These are phyloP conservation scores for Yponomeuta plumbellus DNA, from an alignment of 2,888 invertebrate genomes.

Conservation along the genomic window DNA sequence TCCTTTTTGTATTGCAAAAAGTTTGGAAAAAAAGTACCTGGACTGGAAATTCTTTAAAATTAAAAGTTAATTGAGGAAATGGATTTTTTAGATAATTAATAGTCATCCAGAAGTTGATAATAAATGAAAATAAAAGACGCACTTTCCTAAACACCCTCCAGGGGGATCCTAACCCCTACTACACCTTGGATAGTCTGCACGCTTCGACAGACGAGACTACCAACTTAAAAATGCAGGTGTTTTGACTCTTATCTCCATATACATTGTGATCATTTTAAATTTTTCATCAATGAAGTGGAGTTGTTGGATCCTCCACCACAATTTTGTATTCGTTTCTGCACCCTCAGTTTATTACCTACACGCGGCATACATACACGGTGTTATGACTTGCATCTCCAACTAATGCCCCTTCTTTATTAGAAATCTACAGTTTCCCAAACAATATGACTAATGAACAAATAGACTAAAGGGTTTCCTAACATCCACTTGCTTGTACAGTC, in stretches of 20 bases:
- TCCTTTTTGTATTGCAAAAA: too few relatives aligned
- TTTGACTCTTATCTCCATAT: constrained; percentile 32
- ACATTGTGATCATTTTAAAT: constrained; percentile 40
- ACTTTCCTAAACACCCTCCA: constrained; percentile 1
- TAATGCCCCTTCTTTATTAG: constrained; percentile 62
- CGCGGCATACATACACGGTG: constrained; percentile 57
- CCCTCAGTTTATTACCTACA: constrained; percentile 67
- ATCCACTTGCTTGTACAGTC: too few relatives aligned
- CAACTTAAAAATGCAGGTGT: constrained; percentile 32
- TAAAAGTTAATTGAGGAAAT: too few relatives aligned
- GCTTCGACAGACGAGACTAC: constrained; percentile 54
- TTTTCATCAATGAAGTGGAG: not conserved
- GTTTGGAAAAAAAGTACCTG: too few relatives aligned
- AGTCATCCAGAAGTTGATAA: constrained; percentile 14
- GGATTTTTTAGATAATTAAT: too few relatives aligned
- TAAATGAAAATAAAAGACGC: not conserved
- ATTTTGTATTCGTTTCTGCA: constrained; percentile 58
- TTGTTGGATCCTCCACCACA: not conserved
- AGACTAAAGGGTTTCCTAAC: too few relatives aligned
- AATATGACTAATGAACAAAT: constrained; percentile 2
- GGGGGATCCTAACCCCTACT: constrained; percentile 42
- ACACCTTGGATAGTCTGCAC: constrained; percentile 44
- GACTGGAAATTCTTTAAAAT: too few relatives aligned
- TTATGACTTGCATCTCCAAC: constrained; percentile 61
- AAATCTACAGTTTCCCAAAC: constrained; percentile 40